A percentile compares a stretch with the other conserved stretches of the same genome.
phyloP scores from a whole-genome alignment of 2,113 vertebrate species.

The Candoia aspera region DNA sequence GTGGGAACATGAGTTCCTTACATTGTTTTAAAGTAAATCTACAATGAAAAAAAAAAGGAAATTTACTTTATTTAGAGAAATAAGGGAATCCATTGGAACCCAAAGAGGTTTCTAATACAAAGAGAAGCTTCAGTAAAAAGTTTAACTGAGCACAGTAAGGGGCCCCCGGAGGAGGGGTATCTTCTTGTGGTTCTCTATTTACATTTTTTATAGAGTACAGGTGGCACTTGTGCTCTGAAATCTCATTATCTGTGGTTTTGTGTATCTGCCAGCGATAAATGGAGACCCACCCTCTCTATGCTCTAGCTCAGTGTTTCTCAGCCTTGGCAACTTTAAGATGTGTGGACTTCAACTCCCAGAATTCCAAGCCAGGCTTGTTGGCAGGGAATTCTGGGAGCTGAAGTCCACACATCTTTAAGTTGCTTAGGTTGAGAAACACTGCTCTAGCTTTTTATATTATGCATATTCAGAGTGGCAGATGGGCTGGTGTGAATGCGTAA shows the following conservation, averaged over 20 bases:
- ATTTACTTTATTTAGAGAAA: background rate
- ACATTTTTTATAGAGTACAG: background rate
- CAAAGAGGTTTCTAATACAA: background rate
- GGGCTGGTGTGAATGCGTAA: background rate
- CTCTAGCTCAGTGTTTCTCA: background rate
- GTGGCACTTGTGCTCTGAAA: background rate
- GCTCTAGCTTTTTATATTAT: background rate
- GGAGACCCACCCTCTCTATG: background rate
- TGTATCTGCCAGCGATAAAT: background rate
- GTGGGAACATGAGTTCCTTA: background rate
- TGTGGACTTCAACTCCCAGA: too few relatives aligned
- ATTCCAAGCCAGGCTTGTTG: too few relatives aligned
- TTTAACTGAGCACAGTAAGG: background rate
- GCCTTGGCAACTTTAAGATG: too few relatives aligned
- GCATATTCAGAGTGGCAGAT: background rate
- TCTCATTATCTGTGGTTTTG: background rate
- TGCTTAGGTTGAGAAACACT: too few relatives aligned
- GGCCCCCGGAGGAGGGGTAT: background rate
- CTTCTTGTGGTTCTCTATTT: background rate
- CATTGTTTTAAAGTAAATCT: background rate
- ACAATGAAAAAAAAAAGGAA: background rate
- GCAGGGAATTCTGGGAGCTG: too few relatives aligned
- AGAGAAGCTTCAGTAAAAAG: background rate
- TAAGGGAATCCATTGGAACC: background rate
- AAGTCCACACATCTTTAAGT: too few relatives aligned